Evolutionary conservation across 2,113 vertebrate species (phyloP).

Genomic region (Dendropsophus ebraccatus): DNA sequence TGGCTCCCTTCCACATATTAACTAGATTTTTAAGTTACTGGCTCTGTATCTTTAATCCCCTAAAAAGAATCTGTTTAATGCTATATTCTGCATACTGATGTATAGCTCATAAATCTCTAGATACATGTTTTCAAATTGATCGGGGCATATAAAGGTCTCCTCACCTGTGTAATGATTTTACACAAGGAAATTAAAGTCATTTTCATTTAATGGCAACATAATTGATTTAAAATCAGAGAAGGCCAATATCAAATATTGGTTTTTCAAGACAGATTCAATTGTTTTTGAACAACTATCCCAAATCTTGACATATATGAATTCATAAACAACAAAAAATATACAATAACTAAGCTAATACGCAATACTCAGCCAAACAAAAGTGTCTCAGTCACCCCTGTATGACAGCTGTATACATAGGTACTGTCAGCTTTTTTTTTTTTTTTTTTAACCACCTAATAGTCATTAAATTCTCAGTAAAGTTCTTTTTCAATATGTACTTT

Average conservation of each 20-base stretch:
- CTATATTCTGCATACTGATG: constrained; percentile 21
- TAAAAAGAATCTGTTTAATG: constrained; percentile 6
- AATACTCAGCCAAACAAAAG: background rate
- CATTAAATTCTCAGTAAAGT: no score
- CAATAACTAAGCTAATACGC: background rate
- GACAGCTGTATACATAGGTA: no score
- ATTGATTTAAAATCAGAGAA: background rate
- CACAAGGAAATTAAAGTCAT: constrained; percentile 26
- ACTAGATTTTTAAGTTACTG: constrained; percentile 38
- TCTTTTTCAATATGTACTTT: no score
- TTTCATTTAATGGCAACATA: constrained; percentile 15
- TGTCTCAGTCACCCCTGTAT: background rate
- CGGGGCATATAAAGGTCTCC: background rate
- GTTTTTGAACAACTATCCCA: background rate
- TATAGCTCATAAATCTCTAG: constrained; percentile 20
- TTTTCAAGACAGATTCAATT: background rate
- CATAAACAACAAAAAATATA: background rate
- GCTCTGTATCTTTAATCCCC: constrained; percentile 13
- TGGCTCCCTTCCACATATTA: constrained; percentile 30
- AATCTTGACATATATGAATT: background rate
- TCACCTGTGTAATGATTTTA: constrained; percentile 35
- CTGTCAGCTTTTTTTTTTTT: no score
- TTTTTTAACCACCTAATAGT: background rate
- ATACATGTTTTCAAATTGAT: constrained; percentile 18
- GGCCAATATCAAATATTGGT: background rate